Evolutionary conservation across 2,888 invertebrate genomes (phyloP), one percentile per base, ranked within the genome.

Genomic region (Acronicta aceris): DNA sequence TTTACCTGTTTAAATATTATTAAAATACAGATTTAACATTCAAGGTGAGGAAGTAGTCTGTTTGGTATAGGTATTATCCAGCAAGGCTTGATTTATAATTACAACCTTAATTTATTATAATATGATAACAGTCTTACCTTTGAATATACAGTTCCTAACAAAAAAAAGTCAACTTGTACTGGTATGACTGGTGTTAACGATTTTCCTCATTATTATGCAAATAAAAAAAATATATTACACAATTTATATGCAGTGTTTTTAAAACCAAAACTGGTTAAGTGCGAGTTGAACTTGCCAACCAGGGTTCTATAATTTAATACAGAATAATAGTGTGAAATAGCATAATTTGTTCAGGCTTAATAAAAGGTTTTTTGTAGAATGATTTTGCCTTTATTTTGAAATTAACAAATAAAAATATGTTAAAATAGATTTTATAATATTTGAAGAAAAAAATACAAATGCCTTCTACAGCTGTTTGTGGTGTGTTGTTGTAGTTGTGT

Each of bases 131-230:
- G 21, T 12, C 12, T 30, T 13, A 16, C 8, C 38, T 46, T 33
- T 48, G 25, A 45, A 47, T 9, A 41, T 45, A n/a, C 12, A 17
- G 43, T 30, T 36, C 16, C 43, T 57, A 21, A 21, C 45, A 17
- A 46, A 42, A 64, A 64, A 58, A 49, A 8, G 6, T 21, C 36
- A 30, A 17, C 36, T 12, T 21, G 13, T 46, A 59, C 72, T 59
- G 43, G 71, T 61, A 45, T 50, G 41, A 56, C 59, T 15, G 43
- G 67, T 70, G 56, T 70, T 52, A 30, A 62, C 16, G 15, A 70
- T 75, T 75, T 78, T 74, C 71, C 76, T 74, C 30, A 56, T 78
- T 49, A 36, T 30, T 61, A 62, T 59, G 45, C 55, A 58, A 62
- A 58, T 54, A n/a, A 54, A 53, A 52, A 43, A 27, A 25, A 45